These are phyloP conservation scores for Hippasteria phrygiana DNA, from an alignment of 53 echinoderm and acorn worm genomes.

Conservation along the genomic window DNA sequence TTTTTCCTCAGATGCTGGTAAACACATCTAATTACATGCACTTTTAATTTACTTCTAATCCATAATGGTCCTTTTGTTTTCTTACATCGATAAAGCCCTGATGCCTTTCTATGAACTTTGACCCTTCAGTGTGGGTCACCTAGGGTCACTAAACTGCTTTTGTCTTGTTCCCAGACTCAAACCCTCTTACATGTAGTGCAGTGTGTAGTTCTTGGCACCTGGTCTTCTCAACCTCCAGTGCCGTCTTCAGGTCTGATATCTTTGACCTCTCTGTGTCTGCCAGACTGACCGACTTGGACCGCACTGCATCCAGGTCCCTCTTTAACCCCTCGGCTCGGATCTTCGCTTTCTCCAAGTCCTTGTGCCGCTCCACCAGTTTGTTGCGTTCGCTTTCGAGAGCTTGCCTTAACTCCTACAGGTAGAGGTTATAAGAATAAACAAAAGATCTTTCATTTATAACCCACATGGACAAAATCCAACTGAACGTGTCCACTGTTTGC, in stretches of 20 bases:
- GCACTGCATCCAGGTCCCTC: conserved; percentile 78
- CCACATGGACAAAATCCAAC: no score
- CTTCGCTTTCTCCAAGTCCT: conserved; percentile 73
- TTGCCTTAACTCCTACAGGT: conserved; percentile 74
- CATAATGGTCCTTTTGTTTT: no score
- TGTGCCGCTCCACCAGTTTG: conserved; percentile 66
- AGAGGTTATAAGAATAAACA: no score
- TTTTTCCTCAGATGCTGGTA: no score
- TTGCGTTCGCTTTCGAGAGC: conserved; percentile 72
- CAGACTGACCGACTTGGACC: conserved; percentile 67
- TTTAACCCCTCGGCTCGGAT: conserved; percentile 65
- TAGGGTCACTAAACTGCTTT: not conserved
- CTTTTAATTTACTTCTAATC: no score
- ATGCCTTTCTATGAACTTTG: no score
- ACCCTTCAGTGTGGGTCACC: no score
- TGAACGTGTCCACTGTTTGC: no score
- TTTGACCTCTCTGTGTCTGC: conserved; percentile 79
- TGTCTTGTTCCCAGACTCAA: not conserved
- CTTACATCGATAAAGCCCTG: no score
- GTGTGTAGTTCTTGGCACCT: conserved; percentile 85
- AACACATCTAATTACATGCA: no score
- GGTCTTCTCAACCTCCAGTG: conserved; percentile 91
- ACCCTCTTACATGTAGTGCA: conserved; percentile 78
- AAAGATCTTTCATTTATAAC: no score
- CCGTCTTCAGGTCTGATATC: conserved; percentile 80